Percentiles rank a stretch among this genome's conserved stretches.
These are phyloP conservation scores for Trissolcus japonicus DNA, from an alignment of 2,888 invertebrate genomes.

Conservation along the genomic window DNA sequence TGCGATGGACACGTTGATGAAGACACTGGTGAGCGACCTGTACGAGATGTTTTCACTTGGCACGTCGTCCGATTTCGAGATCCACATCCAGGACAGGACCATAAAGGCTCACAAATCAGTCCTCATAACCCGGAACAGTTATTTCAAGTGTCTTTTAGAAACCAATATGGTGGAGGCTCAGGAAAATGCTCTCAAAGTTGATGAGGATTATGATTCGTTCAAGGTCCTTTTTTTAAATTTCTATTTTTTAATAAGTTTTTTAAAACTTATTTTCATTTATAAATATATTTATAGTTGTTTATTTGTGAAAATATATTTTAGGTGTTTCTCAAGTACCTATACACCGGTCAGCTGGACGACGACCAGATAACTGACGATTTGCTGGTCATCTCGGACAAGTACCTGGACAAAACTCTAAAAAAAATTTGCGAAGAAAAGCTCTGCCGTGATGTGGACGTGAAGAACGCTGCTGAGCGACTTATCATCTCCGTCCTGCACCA, in stretches of 20 bases:
- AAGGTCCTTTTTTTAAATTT: not conserved
- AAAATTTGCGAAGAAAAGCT: slow-evolving; percentile 7
- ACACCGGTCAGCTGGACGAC: slow-evolving; percentile 4
- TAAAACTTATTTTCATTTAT: too few species aligned
- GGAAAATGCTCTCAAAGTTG: not conserved
- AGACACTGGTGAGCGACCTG: not conserved
- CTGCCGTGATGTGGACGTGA: not conserved
- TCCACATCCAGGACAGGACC: not conserved
- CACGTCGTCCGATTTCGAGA: not conserved
- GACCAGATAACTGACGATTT: slow-evolving; percentile 6
- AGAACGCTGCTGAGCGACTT: not conserved
- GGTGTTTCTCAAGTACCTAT: slow-evolving; percentile 5
- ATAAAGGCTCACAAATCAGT: not conserved
- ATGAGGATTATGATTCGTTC: slow-evolving; percentile 2
- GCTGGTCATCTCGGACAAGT: slow-evolving; percentile 5
- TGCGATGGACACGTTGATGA: not conserved
- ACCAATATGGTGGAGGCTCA: slow-evolving; percentile 2
- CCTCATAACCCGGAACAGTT: slow-evolving; percentile 2
- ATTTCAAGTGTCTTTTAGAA: slow-evolving; percentile 1
- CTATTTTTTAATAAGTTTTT: too few species aligned
- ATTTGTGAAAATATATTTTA: not conserved
- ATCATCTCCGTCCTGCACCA: not conserved
- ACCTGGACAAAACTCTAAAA: slow-evolving; percentile 2
- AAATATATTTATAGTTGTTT: too few species aligned
- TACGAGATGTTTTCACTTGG: not conserved